Base-by-base conservation (phyloP, 2,888 invertebrate species). In the Acheta domesticus region DNA sequence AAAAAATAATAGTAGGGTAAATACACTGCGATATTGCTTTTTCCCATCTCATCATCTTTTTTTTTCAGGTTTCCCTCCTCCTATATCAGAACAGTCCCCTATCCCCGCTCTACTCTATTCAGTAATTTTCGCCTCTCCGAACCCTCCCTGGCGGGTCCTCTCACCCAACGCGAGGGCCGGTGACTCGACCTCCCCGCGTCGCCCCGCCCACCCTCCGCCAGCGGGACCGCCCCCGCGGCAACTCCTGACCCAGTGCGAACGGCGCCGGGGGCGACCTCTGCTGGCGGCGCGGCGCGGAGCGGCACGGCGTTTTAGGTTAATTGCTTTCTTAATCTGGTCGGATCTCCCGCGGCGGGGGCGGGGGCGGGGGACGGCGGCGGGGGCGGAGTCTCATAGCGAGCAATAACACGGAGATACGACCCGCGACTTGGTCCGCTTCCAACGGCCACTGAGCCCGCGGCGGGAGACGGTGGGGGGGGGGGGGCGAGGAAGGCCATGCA, bases 351-450 rank as follows among this genome's bases (percentile, higher is more conserved):
- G 62, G 62, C 62, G 62, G 62, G 62, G 62, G 2, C 12, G 62
- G 11, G 14, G 62, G 62, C 62, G 62, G 62, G 62, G 14, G 12
- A 2, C 16, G 16, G 62, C 2, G 62, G 62, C 16, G 14, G 0
- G 62, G 16, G n/a, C 16, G 14, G 62, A 4, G 62, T 62, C 62
- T 62, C 62, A 62, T 62, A 62, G 62, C 62, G 16, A 62, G 62
- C 62, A 62, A 62, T 62, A 62, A 62, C 62, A 62, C 62, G 62
- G 62, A 62, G 62, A 62, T 62, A 62, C 62, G 62, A 62, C 62
- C 62, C 62, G 62, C 62, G 62, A 62, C 62, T 62, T 62, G 62
- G 62, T 16, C 62, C n/a, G 62, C 62, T 62, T 62, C 62, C 62
- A 62, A 62, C 62, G 62, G 62, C 62, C 62, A 62, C 62, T 14